Conservation (phyloP, 2,113 vertebrate species). For the Uria aalge region DNA sequence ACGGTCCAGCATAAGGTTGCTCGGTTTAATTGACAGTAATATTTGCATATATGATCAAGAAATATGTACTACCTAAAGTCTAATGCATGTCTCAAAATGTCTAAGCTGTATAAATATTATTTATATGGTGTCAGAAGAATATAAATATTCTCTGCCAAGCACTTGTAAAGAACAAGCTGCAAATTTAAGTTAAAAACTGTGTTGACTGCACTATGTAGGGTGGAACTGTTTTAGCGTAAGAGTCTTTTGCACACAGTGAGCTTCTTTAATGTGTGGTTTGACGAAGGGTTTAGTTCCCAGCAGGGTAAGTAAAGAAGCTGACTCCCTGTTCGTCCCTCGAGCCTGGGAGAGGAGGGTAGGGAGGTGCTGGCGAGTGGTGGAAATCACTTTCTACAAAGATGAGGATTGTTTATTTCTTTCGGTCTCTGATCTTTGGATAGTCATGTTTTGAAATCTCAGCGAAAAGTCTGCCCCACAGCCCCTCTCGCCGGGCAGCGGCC, state of each 20-base stretch:
- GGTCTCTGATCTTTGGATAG: neutral
- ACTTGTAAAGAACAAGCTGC: constrained; percentile 69
- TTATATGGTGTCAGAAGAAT: constrained; percentile 80
- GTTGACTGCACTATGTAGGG: constrained; percentile 69
- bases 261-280: constrained; percentile 61
- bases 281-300: constrained; percentile 51
- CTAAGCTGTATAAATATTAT: constrained; percentile 80
- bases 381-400: neutral
- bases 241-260: constrained; percentile 49
- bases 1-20: constrained; percentile 74
- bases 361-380: neutral
- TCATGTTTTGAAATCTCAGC: neutral
- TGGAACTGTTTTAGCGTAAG: constrained; percentile 68
- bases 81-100: constrained; percentile 83
- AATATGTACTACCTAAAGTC: constrained; percentile 78
- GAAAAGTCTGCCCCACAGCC: neutral
- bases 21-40: constrained; percentile 63
- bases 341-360: neutral
- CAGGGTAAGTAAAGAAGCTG: constrained; percentile 34
- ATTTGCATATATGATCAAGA: constrained; percentile 76
- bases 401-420: neutral
- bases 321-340: constrained; percentile 12
- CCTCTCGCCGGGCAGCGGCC: neutral
- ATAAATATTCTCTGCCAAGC: constrained; percentile 70
- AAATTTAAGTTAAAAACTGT: constrained; percentile 64